Conservation (phyloP, 1,140 invertebrate species). For the Galleria mellonella region DNA sequence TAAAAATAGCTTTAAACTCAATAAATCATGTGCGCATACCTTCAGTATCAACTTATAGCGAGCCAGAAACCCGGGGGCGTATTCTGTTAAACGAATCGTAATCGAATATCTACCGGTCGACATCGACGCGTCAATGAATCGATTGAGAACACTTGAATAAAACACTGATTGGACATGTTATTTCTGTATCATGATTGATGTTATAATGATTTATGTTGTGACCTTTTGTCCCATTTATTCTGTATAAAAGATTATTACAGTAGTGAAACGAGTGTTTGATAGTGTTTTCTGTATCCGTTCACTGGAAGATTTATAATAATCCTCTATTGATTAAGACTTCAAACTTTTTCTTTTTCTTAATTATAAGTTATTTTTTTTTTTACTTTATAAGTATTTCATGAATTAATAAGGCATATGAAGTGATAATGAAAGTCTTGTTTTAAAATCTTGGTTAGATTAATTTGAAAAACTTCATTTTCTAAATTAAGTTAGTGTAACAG, state of each 20-base stretch:
- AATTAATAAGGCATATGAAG: no score
- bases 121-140: conserved; percentile 3
- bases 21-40: conserved; percentile 20
- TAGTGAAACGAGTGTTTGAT: no score
- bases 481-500: no score
- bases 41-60: background rate
- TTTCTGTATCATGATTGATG: conserved; percentile 6
- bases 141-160: conserved; percentile 29
- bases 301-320: no score
- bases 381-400: no score
- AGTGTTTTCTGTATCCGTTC: background rate
- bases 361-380: no score
- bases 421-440: no score
- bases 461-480: no score
- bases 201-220: conserved; percentile 3
- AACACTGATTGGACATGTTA: conserved; percentile 3
- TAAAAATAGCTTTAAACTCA: conserved; percentile 13
- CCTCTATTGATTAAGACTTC: no score
- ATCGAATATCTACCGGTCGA: conserved; percentile 6
- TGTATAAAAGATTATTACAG: no score
- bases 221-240: background rate
- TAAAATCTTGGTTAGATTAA: no score
- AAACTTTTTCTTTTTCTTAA: no score
- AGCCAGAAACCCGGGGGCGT: conserved; percentile 11
- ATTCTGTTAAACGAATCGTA: conserved; percentile 35